Evolutionary conservation across 1,140 invertebrate genomes (phyloP).

Genomic region (Sitodiplosis mosellana): DNA sequence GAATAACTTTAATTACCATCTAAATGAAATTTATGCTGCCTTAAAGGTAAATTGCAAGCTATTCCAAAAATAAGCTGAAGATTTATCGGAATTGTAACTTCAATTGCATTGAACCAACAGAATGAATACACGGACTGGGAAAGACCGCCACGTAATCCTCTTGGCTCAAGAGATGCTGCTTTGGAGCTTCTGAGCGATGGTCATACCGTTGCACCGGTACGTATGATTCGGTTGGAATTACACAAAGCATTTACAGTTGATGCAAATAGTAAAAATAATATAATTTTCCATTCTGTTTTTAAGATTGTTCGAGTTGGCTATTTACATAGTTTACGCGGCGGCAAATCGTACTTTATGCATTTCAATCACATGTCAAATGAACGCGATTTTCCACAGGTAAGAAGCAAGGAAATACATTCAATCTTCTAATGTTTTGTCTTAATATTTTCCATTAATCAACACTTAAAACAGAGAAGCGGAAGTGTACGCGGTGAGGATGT

Average conservation of each 20-base stretch:
- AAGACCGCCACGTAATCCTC: slow-evolving; percentile 48
- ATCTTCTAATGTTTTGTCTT: neutral
- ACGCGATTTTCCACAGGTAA: slow-evolving; percentile 58
- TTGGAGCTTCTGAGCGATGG: slow-evolving; percentile 67
- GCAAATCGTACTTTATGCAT: slow-evolving; percentile 69
- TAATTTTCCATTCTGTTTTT: too few relatives aligned
- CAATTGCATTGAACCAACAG: slow-evolving; percentile 7
- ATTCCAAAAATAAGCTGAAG: neutral
- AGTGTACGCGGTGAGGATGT: slow-evolving; percentile 87
- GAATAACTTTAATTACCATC: slow-evolving; percentile 73
- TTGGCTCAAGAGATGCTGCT: slow-evolving; percentile 55
- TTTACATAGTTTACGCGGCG: slow-evolving; percentile 54
- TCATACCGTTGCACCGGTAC: slow-evolving; percentile 64
- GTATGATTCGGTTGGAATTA: too few relatives aligned
- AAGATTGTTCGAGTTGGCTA: slow-evolving; percentile 62
- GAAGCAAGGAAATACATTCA: neutral
- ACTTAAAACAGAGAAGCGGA: slow-evolving; percentile 44
- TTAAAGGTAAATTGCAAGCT: slow-evolving; percentile 31
- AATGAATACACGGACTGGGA: slow-evolving; percentile 92
- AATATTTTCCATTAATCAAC: slow-evolving; percentile 3
- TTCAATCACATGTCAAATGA: slow-evolving; percentile 63
- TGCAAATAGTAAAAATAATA: too few relatives aligned
- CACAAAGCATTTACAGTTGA: too few relatives aligned
- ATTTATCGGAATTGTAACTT: too few relatives aligned
- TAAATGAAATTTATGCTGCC: slow-evolving; percentile 79